Conservation (phyloP, 2,113 vertebrate genomes). For the Sciurus niger region DNA sequence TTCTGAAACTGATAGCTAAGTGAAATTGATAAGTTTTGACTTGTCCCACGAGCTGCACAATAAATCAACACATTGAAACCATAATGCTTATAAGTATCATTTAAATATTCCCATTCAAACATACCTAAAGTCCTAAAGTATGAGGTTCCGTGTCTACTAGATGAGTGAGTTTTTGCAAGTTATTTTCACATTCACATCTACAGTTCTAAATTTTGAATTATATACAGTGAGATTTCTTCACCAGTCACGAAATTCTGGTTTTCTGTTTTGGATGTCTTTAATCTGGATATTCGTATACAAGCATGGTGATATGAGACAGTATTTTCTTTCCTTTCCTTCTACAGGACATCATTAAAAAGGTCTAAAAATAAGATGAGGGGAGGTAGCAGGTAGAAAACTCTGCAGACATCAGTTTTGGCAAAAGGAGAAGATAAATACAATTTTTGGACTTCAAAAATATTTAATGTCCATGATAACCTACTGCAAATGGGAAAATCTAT, state of each 20-base stretch:
- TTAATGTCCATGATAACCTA: background rate
- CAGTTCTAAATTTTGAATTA: background rate
- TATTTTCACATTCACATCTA: background rate
- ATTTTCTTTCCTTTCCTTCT: background rate
- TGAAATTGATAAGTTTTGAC: too few species aligned
- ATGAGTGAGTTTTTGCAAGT: background rate
- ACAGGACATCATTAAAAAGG: background rate
- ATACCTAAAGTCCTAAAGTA: background rate
- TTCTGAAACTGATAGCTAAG: background rate
- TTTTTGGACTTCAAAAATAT: background rate
- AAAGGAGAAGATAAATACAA: background rate
- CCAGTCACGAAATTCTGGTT: background rate
- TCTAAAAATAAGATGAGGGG: accelerated
- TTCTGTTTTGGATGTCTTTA: background rate
- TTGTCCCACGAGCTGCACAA: background rate
- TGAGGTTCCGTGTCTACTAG: too few species aligned
- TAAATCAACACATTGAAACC: background rate
- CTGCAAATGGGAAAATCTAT: too few species aligned
- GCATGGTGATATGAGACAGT: accelerated
- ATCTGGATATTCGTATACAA: background rate
- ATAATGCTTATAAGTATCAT: background rate
- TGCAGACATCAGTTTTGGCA: too few species aligned
- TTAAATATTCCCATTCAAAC: background rate
- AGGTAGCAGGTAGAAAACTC: too few species aligned
- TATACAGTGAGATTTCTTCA: background rate